Evolutionary conservation across 1,140 invertebrate species (phyloP).

Genomic region (Argopecten irradians): DNA sequence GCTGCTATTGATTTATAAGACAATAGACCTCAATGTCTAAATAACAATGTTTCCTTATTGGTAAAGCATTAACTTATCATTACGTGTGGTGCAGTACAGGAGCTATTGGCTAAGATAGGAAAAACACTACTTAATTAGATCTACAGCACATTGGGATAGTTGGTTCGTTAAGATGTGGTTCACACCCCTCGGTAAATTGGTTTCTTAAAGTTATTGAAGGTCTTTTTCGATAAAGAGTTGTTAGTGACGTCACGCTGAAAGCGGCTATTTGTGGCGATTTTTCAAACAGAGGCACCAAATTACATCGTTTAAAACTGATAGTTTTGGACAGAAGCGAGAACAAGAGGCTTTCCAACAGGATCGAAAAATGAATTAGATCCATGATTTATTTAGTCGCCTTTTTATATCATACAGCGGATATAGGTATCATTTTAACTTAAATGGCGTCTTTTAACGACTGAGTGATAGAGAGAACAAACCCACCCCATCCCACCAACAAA

Average conservation of each 20-base stretch:
- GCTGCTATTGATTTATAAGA: not conserved
- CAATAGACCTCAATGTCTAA: not conserved
- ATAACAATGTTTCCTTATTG: not conserved
- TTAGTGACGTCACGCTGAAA: not conserved
- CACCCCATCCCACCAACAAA: no score
- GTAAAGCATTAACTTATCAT: not conserved
- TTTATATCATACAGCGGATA: no score
- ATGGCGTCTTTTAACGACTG: no score
- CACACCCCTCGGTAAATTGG: not conserved
- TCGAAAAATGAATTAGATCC: no score
- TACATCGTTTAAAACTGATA: no score
- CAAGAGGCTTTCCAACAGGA: no score
- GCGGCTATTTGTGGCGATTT: not conserved
- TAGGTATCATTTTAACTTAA: no score
- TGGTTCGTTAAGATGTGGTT: not conserved
- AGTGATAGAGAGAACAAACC: no score
- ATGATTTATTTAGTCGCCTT: no score
- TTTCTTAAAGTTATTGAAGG: not conserved
- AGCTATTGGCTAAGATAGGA: not conserved
- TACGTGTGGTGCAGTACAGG: not conserved
- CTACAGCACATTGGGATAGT: not conserved
- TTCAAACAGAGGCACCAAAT: no score
- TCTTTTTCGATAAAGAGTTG: not conserved
- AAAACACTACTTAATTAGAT: not conserved
- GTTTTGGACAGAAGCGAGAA: no score